These are phyloP conservation scores for Parapsyche elsis DNA, from an alignment of 1,140 invertebrate genomes.

Conservation along the genomic window DNA sequence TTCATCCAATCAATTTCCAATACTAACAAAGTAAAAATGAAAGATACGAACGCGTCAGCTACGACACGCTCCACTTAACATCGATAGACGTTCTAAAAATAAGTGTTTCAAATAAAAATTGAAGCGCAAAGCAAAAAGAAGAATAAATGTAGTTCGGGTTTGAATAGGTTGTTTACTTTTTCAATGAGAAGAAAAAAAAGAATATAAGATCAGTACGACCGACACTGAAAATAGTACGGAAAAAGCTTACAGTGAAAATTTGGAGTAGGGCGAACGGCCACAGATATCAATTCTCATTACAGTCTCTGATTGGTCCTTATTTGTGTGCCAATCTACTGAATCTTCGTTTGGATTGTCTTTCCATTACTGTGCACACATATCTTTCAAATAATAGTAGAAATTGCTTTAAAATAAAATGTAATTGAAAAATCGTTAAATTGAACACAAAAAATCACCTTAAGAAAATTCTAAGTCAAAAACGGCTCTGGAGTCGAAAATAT, in stretches of 20 bases:
- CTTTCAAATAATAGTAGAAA: not conserved
- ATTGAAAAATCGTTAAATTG: constrained; percentile 8
- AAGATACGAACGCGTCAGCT: not conserved
- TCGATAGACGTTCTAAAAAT: not conserved
- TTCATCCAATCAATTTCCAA: not conserved
- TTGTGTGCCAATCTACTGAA: constrained; percentile 9
- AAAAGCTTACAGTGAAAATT: not conserved
- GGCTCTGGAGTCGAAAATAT: not conserved
- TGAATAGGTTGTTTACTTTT: not conserved
- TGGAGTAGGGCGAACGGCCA: not conserved
- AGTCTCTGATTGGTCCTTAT: not conserved
- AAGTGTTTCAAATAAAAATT: not conserved
- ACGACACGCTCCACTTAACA: constrained; percentile 10
- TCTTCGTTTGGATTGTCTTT: not conserved
- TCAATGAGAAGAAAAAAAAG: not conserved
- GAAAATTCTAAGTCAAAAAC: too few species aligned
- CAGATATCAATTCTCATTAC: not conserved
- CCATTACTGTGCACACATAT: not conserved
- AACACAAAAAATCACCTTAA: not conserved
- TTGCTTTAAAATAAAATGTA: not conserved
- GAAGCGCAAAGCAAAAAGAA: not conserved
- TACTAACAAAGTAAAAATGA: constrained; percentile 8
- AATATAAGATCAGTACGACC: not conserved
- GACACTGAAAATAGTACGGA: not conserved
- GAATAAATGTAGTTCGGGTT: constrained; percentile 4